Evolutionary conservation across 2,888 invertebrate genomes (phyloP), one percentile per base, ranked within the genome.

Genomic region (Scaptomyza reducta): DNA sequence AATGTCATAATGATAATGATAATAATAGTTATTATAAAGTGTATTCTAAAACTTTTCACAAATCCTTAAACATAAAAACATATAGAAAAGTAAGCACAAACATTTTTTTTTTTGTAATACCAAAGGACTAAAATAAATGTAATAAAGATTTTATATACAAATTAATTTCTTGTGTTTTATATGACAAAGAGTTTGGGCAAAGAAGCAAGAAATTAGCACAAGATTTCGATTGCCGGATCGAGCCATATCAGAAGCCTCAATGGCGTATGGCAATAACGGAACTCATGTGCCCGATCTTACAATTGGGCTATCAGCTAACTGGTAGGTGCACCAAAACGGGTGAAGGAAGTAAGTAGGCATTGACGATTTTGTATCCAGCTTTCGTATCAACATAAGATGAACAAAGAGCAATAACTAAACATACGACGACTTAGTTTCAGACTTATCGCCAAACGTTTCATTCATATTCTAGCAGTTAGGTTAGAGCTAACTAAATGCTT

Each of bases 231-330:
- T n/a, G 31, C 61, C 62, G 53, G 58, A 67, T 56, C 35, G 40
- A 18, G 59, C 67, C 62, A 53, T 73, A 74, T 74, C 74, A 54
- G 53, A 55, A 46, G 46, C 61, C 14, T 40, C 68, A 69, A 65
- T 66, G 71, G 77, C 73, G 61, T 31, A 31, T 41, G 60, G 61
- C 53, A 61, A 57, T 57, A 88, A 73, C 88, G 89, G 87, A 87
- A 89, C 72, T 85, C 72, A 83, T 83, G 88, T 88, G 69, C 83
- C 57, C 79, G 81, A 77, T 89, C 66, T 68, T 56, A 60, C 63
- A 74, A 69, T 70, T 73, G 82, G 81, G 76, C 75, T 88, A 87
- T 87, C 87, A 75, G 76, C 33, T 6, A 35, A n/a, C n/a, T n/a
- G n/a, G 51, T 64, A 85, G 73, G 73, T 88, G 76, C 49, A 49